Evolutionary conservation across 2,888 invertebrate species (phyloP).

Genomic region (Nomada hirtipes): DNA sequence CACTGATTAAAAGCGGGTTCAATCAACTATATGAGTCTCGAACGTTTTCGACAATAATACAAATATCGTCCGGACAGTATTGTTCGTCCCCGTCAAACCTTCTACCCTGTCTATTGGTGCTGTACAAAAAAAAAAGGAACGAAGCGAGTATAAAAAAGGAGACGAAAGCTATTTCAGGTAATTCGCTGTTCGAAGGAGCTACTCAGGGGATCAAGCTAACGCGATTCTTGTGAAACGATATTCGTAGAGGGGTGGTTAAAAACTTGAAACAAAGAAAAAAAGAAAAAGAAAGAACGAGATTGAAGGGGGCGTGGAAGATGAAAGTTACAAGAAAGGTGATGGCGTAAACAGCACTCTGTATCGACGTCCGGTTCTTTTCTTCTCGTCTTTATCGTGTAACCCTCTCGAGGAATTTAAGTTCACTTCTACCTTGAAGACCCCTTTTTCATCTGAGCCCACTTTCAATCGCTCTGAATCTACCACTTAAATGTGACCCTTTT

Average conservation of each 20-base stretch:
- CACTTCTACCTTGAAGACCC: constrained; percentile 52
- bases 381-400: constrained; percentile 41
- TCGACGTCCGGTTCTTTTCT: constrained; percentile 64
- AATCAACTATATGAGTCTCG: constrained; percentile 9
- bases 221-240: background rate
- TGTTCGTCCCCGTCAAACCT: too few relatives aligned
- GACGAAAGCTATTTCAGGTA: background rate
- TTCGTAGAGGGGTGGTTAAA: constrained; percentile 28
- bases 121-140: background rate
- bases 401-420: constrained; percentile 63
- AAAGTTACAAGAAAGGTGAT: constrained; percentile 42
- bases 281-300: constrained; percentile 5
- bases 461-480: constrained; percentile 67
- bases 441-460: constrained; percentile 47
- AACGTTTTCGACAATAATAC: background rate
- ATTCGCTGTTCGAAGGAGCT: constrained; percentile 19
- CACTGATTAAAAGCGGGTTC: constrained; percentile 21
- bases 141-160: background rate
- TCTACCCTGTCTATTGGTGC: background rate
- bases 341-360: constrained; percentile 70
- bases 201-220: background rate
- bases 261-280: constrained; percentile 8
- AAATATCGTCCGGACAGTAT: background rate
- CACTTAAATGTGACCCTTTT: constrained; percentile 61
- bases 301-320: constrained; percentile 28